phyloP scores from a whole-genome alignment of 2,797 vertebrate genomes.

The Discoglossus pictus region DNA sequence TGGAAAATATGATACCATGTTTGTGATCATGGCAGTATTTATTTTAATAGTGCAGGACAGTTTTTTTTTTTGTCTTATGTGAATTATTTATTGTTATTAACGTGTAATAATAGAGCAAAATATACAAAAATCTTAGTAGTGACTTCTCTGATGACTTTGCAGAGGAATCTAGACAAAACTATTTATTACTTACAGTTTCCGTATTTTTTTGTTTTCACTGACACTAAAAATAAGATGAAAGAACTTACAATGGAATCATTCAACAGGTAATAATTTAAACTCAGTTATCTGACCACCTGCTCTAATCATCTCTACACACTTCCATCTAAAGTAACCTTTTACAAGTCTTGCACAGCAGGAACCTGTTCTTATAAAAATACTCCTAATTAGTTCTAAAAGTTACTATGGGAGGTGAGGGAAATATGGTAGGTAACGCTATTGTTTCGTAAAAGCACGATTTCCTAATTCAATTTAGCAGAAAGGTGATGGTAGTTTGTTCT shows the following conservation, averaged over 20 bases:
- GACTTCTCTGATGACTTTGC: too few species aligned
- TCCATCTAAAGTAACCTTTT: constrained; percentile 50
- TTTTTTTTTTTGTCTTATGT: too few species aligned
- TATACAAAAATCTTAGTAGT: too few species aligned
- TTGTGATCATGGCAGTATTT: too few species aligned
- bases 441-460: constrained; percentile 14
- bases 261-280: constrained; percentile 22
- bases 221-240: constrained; percentile 4
- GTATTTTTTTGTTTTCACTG: neutral
- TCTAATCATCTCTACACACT: constrained; percentile 25
- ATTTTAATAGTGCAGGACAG: too few species aligned
- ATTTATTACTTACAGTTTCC: too few species aligned
- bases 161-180: too few species aligned
- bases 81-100: too few species aligned
- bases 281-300: neutral
- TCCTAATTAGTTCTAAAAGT: constrained; percentile 57
- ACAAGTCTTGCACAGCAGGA: constrained; percentile 54
- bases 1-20: too few species aligned
- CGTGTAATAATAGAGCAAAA: too few species aligned
- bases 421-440: constrained; percentile 39
- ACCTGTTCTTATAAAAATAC: constrained; percentile 56
- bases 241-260: constrained; percentile 16
- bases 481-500: constrained; percentile 16
- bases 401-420: constrained; percentile 45
- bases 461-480: constrained; percentile 40